Conservation (phyloP, 35 echinoderm and acorn worm genomes). For the Apostichopus californicus region DNA sequence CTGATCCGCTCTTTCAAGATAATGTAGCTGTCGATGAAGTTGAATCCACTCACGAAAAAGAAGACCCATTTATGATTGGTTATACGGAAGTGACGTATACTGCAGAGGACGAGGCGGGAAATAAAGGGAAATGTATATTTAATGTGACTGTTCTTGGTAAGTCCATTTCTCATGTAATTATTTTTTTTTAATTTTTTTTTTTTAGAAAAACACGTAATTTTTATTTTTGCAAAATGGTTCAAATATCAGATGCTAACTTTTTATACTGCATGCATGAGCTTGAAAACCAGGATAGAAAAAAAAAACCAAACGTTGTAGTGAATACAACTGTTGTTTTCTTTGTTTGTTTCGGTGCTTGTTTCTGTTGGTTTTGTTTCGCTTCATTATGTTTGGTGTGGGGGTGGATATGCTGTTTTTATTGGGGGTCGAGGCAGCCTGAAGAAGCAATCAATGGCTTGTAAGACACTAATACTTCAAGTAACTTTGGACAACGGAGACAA, state of each 20-base stretch:
- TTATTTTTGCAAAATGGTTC: background rate
- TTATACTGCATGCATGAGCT: background rate
- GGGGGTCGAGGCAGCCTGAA: no score
- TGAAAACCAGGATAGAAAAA: background rate
- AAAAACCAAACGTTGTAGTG: background rate
- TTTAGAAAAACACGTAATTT: no score
- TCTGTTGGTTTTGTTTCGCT: no score
- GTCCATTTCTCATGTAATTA: background rate
- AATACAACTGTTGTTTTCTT: no score
- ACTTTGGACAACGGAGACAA: no score
- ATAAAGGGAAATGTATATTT: slow-evolving; percentile 62
- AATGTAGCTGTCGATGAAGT: slow-evolving; percentile 55
- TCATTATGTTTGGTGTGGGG: no score
- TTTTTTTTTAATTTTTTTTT: no score
- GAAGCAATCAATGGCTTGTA: no score
- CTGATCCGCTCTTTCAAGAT: slow-evolving; percentile 50
- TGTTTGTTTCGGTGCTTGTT: no score
- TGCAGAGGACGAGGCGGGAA: slow-evolving; percentile 67
- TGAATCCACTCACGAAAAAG: slow-evolving; percentile 33
- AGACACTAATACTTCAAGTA: no score
- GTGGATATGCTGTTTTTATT: no score
- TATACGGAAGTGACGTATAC: slow-evolving; percentile 73
- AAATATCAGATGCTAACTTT: background rate
- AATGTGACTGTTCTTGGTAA: slow-evolving; percentile 74
- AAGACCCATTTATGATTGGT: slow-evolving; percentile 58